Conservation (phyloP, 2,797 vertebrate genomes). For the Gallirallus australis region DNA sequence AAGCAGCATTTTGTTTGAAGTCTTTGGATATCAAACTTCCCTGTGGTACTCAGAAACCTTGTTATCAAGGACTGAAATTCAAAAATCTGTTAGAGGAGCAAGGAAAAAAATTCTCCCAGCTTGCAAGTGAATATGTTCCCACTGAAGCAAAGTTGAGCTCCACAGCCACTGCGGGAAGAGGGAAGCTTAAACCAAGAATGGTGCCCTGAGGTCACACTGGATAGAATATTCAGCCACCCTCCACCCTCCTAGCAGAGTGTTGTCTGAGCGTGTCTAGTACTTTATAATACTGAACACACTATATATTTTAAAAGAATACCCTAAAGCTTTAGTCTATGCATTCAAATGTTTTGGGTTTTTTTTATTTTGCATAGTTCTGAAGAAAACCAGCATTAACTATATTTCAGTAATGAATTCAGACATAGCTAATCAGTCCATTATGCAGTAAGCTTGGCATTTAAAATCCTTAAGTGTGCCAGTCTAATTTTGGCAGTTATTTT, state of each 20-base stretch:
- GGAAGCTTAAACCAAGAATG: neutral
- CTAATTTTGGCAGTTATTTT: slow-evolving; percentile 35
- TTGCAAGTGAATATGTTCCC: neutral
- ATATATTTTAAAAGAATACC: neutral
- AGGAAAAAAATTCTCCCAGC: neutral
- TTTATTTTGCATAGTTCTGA: slow-evolving; percentile 18
- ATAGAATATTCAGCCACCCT: slow-evolving; percentile 21
- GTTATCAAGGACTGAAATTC: neutral
- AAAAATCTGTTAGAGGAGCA: neutral
- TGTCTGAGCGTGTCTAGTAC: slow-evolving; percentile 4
- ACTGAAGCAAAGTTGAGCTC: slow-evolving; percentile 15
- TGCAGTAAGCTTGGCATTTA: neutral
- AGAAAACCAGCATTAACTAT: neutral
- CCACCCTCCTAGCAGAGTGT: neutral
- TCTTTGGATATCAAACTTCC: neutral
- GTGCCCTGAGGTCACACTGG: slow-evolving; percentile 35
- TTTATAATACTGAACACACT: neutral
- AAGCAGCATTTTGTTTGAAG: neutral
- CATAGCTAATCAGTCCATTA: slow-evolving; percentile 9
- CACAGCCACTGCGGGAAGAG: neutral
- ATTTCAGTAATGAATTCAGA: slow-evolving; percentile 3
- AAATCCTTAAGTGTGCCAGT: neutral
- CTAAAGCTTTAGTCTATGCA: neutral
- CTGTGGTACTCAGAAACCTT: neutral
- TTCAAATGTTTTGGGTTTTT: neutral